These are phyloP conservation scores for Campylomormyrus tamandua DNA, from an alignment of 2,113 vertebrate species.

Conservation along the genomic window DNA sequence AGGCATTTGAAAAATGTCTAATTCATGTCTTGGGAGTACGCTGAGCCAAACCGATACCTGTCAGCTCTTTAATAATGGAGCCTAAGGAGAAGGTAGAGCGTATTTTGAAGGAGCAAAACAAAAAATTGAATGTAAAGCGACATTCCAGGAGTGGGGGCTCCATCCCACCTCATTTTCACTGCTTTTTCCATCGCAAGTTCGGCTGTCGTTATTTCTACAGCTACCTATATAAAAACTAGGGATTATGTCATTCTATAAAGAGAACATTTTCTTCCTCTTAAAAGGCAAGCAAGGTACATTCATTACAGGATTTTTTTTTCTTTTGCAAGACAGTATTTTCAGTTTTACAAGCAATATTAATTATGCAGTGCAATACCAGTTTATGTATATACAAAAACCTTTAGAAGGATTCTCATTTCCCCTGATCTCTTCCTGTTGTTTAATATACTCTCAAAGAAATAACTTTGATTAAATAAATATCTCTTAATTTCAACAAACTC, in stretches of 20 bases:
- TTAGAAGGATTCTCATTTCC: conserved; percentile 17
- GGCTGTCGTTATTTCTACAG: background rate
- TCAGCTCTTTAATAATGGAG: background rate
- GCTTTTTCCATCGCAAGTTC: background rate
- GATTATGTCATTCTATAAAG: conserved; percentile 4
- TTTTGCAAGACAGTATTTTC: conserved; percentile 60
- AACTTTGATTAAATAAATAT: background rate
- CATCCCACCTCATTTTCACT: background rate
- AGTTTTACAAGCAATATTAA: conserved; percentile 61
- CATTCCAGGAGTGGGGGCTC: background rate
- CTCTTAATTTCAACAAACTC: background rate
- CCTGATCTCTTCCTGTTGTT: background rate
- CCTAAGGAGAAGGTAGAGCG: background rate
- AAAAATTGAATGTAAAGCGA: background rate
- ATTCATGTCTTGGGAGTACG: background rate
- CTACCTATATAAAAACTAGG: conserved; percentile 19
- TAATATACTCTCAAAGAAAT: background rate
- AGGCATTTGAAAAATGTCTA: too few relatives aligned
- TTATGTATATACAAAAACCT: conserved; percentile 28
- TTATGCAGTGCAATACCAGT: conserved; percentile 50
- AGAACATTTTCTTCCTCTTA: conserved; percentile 33
- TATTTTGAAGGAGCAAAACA: background rate
- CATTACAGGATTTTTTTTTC: conserved; percentile 46
- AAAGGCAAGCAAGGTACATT: conserved; percentile 59
- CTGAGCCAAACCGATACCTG: background rate